Percentiles rank a stretch among this genome's conserved stretches.
These are phyloP conservation scores for Rhagoletis pomonella DNA, from an alignment of 1,140 invertebrate genomes.

Conservation along the genomic window DNA sequence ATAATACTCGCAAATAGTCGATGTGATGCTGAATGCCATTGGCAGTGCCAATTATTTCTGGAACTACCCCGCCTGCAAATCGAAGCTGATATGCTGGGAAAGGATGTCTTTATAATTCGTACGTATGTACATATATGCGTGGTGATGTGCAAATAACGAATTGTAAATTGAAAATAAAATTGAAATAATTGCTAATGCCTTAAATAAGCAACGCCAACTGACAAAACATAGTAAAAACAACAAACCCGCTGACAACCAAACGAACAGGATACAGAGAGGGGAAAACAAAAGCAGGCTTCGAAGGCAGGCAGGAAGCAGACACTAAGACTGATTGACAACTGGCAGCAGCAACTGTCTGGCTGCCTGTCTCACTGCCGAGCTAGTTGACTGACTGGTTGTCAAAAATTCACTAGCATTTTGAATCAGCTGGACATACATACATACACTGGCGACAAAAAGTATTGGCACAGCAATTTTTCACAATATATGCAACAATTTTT, in stretches of 20 bases:
- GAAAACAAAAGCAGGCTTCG: slow-evolving; percentile 31
- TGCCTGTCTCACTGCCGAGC: background rate
- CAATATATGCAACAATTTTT: too few species aligned
- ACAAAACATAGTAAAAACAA: slow-evolving; percentile 53
- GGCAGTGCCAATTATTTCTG: slow-evolving; percentile 44
- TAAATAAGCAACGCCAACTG: slow-evolving; percentile 56
- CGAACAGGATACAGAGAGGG: background rate
- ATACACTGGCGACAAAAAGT: background rate
- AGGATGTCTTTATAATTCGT: background rate
- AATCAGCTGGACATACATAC: slow-evolving; percentile 8
- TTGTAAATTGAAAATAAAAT: slow-evolving; percentile 54
- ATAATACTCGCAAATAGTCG: background rate
- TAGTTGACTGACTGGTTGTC: slow-evolving; percentile 11
- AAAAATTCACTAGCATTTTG: slow-evolving; percentile 10
- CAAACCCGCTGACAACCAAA: slow-evolving; percentile 33
- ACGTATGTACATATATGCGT: background rate
- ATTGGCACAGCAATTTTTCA: too few species aligned
- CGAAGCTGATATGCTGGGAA: slow-evolving; percentile 23
- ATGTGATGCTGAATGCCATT: slow-evolving; percentile 19
- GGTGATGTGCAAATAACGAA: slow-evolving; percentile 34
- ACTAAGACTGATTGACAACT: slow-evolving; percentile 44
- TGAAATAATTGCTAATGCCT: slow-evolving; percentile 55
- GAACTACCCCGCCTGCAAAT: slow-evolving; percentile 29
- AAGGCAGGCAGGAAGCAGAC: slow-evolving; percentile 46
- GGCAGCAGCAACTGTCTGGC: background rate